Percentiles rank a stretch among this genome's conserved stretches.
These are phyloP conservation scores for Liposcelis brunnea DNA, from an alignment of 2,888 invertebrate genomes.

Conservation along the genomic window DNA sequence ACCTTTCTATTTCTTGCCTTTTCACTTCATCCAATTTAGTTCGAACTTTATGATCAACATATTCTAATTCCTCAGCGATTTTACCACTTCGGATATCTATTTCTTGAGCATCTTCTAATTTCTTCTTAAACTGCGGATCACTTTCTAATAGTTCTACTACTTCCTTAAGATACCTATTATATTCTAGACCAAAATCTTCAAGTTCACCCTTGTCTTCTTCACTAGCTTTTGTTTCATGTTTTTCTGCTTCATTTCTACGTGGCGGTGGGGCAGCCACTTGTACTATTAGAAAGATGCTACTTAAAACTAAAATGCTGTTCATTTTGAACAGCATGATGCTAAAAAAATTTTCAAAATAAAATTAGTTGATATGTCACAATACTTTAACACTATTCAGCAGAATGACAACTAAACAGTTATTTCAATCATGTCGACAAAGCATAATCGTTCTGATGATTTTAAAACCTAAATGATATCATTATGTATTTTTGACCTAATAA, in stretches of 20 bases:
- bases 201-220: constrained; percentile 1
- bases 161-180: constrained; percentile 76
- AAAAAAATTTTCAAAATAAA: no score
- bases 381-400: no score
- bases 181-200: constrained; percentile 38
- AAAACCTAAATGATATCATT: no score
- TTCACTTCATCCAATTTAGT: constrained; percentile 84
- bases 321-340: no score
- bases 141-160: constrained; percentile 79
- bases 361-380: no score
- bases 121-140: constrained; percentile 66
- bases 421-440: no score
- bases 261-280: constrained; percentile 1
- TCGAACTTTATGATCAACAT: constrained; percentile 74
- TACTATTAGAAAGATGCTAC: not conserved
- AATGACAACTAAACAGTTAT: no score
- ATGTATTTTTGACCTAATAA: no score
- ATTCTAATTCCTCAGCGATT: constrained; percentile 78
- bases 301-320: not conserved
- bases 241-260: not conserved
- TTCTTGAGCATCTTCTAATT: constrained; percentile 63
- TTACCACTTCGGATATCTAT: constrained; percentile 76
- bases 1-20: constrained; percentile 63
- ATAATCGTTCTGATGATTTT: no score
- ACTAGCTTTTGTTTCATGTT: not conserved